phyloP scores from a whole-genome alignment of 2,888 invertebrate species.

The Acrobasis suavella region DNA sequence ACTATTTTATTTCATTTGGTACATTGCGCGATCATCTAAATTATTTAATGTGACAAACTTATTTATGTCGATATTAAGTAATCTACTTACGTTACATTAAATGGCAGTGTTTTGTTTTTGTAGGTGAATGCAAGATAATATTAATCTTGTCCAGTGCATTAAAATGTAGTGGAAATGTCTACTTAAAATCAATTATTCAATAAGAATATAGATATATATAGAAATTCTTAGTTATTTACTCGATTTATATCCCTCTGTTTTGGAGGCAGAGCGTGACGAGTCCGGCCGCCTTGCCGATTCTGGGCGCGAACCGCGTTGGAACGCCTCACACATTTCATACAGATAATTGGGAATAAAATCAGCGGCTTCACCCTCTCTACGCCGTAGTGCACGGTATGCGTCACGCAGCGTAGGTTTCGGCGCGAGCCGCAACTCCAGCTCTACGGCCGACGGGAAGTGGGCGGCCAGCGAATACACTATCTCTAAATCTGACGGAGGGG shows the following conservation, averaged over 20 bases:
- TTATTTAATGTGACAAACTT: no score
- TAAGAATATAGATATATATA: neutral
- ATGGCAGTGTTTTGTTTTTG: conserved; percentile 26
- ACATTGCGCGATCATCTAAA: no score
- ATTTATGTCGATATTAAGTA: neutral
- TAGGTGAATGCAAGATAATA: no score
- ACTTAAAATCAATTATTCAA: no score
- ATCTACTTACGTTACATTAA: conserved; percentile 1
- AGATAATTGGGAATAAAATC: conserved; percentile 76
- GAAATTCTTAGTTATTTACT: conserved; percentile 36
- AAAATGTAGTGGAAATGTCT: no score
- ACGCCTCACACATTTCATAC: conserved; percentile 78
- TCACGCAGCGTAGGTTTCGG: conserved; percentile 75
- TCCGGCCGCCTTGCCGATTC: conserved; percentile 64
- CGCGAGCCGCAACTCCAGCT: conserved; percentile 71
- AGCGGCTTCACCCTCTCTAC: conserved; percentile 69
- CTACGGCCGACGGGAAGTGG: conserved; percentile 73
- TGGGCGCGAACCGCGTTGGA: conserved; percentile 67
- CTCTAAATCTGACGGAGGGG: conserved; percentile 75
- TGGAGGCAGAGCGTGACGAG: conserved; percentile 45
- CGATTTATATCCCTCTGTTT: conserved; percentile 46
- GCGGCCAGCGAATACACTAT: conserved; percentile 76
- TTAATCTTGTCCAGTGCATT: no score
- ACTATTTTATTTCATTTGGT: conserved; percentile 1
- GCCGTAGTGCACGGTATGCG: conserved; percentile 71